Evolutionary conservation across 2,888 invertebrate genomes (phyloP), one percentile per base, ranked within the genome.

Genomic region (Papilio demoleus): DNA sequence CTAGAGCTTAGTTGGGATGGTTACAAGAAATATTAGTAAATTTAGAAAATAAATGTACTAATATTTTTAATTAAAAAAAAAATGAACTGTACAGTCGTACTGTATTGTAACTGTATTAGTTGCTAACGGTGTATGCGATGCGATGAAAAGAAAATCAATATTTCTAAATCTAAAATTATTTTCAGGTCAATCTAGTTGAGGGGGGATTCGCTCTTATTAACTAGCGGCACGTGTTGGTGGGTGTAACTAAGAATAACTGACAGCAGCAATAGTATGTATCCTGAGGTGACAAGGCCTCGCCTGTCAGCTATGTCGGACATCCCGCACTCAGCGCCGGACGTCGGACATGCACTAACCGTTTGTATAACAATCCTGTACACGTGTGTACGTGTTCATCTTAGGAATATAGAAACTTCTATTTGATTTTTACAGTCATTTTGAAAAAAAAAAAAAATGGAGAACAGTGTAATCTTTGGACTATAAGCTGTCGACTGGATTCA

Each of bases 241-340:
- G 12, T 68, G 31, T 19, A 62, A 27, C 62, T 58, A 58, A 58
- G 45, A 68, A 63, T 68, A 68, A 56, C 63, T 31, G 67, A 63
- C 63, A 68, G 58, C 9, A 58, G 58, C 36, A 68, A 68, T 63
- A 27, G 67, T 45, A 62, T 17, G 34, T 56, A 67, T 68, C 67
- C 67, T 63, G 53, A 62, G 14, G 40, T 56, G 56, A 45, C 62
- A 68, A 68, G 67, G 63, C 42, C 67, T 62, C 47, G 19, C 58
- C 6, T 14, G 31, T 61, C 36, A 47, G 66, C 36, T 38, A n/a
- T 14, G 47, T 62, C 67, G 63, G 63, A 68, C 50, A 58, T 68
- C 67, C 67, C 58, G 62, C 36, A 19, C 53, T 67, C 31, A 53
- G 50, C 17, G 50, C 19, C 40, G 67, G 61, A 61, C 53, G 53